phyloP scores from a whole-genome alignment of 1,140 invertebrate species.

The Thaumetopoea pityocampa region DNA sequence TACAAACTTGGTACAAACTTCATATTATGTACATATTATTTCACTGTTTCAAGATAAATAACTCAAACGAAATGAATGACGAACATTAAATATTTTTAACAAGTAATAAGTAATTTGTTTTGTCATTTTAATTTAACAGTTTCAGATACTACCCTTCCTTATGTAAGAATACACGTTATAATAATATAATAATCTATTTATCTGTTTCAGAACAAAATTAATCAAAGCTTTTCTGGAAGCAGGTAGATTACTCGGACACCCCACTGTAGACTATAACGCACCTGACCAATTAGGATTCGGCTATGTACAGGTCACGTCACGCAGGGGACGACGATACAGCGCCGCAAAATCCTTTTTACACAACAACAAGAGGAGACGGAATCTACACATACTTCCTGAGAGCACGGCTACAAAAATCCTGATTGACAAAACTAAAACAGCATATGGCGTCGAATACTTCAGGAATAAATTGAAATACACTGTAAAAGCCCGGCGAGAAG shows the following conservation, averaged over 20 bases:
- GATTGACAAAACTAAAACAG: conserved; percentile 79
- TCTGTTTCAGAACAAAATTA: conserved; percentile 69
- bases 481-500: conserved; percentile 74
- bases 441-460: conserved; percentile 80
- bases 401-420: conserved; percentile 80
- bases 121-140: no score
- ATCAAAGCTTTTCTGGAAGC: conserved; percentile 76
- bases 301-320: conserved; percentile 80
- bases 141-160: no score
- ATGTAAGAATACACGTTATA: neutral
- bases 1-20: no score
- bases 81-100: neutral
- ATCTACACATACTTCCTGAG: conserved; percentile 80
- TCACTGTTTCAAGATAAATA: no score
- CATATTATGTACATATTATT: no score
- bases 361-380: conserved; percentile 77
- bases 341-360: conserved; percentile 77
- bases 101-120: neutral
- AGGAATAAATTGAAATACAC: conserved; percentile 53
- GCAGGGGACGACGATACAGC: conserved; percentile 71
- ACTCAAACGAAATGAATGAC: no score
- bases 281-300: conserved; percentile 75
- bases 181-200: neutral
- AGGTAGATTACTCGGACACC: conserved; percentile 74
- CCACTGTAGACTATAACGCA: conserved; percentile 74